phyloP scores from a whole-genome alignment of 2,113 vertebrate species.

The Cettia cetti region DNA sequence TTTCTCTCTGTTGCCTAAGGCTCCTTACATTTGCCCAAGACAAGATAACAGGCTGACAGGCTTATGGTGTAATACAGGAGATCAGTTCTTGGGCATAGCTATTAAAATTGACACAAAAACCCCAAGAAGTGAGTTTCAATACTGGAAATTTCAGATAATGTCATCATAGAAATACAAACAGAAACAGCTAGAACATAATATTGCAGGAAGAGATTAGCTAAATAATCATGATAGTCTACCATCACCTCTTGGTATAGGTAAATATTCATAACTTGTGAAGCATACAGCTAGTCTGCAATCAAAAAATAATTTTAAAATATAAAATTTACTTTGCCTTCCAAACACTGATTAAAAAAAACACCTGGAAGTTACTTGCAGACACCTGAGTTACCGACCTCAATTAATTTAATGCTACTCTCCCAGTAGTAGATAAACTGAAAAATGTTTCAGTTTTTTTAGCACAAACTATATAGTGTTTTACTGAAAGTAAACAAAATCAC shows the following conservation, averaged over 20 bases:
- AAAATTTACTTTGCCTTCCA: not conserved
- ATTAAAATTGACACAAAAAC: not conserved
- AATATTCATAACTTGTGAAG: not conserved
- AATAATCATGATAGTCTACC: not conserved
- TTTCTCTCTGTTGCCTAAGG: not conserved
- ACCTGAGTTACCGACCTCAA: not conserved
- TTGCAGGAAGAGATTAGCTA: not conserved
- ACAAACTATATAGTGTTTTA: not conserved
- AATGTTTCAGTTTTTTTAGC: not conserved
- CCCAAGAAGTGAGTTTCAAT: not conserved
- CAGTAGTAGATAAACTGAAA: not conserved
- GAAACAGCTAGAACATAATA: not conserved
- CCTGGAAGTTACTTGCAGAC: not conserved
- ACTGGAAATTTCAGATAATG: not conserved
- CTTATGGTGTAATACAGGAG: not conserved
- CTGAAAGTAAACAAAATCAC: not conserved
- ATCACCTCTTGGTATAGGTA: not conserved
- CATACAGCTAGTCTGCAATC: not conserved
- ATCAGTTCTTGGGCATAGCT: not conserved
- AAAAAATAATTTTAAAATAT: not conserved
- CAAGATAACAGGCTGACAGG: not conserved
- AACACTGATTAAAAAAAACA: not conserved
- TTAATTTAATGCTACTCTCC: not conserved
- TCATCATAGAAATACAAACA: not conserved
- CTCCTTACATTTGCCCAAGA: not conserved